Evolutionary conservation across 1,140 invertebrate species (phyloP), one percentile per base, ranked within the genome.

Genomic region (Drosophila kurseongensis): DNA sequence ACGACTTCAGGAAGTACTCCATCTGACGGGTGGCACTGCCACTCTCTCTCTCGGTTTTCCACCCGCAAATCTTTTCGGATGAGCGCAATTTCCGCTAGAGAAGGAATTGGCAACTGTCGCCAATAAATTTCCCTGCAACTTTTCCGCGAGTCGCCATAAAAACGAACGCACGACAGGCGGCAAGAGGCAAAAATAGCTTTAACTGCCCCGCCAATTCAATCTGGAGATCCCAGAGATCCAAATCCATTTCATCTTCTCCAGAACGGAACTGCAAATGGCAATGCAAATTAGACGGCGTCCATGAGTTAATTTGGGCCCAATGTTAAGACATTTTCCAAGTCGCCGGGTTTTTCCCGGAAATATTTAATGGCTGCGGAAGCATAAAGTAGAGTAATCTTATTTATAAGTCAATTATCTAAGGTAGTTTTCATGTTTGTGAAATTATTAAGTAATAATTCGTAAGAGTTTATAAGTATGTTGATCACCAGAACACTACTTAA

Each of bases 51-150:
- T 9, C 12, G n/a, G 38, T 16, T 14, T 12, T 44, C 44, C n/a
- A 29, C 12, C 29, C 23, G 9, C 40, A 38, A 45, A 27, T 67
- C 60, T 77, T 52, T 88, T 61, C 76, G 83, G 72, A 78, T 83
- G 67, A 84, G 76, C 84, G 67, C 84, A 69, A 89, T 80, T 88
- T 89, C 84, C 80, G 83, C 74, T 60, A 55, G 79, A 60, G 48
- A 57, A 58, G 61, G 47, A 68, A 68, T 68, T 68, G 65, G 38
- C 83, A 88, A 88, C 84, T 88, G 84, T 88, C 80, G 84, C 80
- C 84, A 73, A 88, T 89, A 88, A 88, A 88, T 88, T 88, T 78
- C 13, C 38, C 32, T 40, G 36, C 57, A 63, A 66, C 36, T 38
- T 44, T 44, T 55, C 42, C 58, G 51, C 50, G 32, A 75, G 36